Percentiles rank a stretch among this genome's conserved stretches.
Evolutionary conservation across 2,888 invertebrate genomes (phyloP).

Genomic region (Dichetophora obliterata): DNA sequence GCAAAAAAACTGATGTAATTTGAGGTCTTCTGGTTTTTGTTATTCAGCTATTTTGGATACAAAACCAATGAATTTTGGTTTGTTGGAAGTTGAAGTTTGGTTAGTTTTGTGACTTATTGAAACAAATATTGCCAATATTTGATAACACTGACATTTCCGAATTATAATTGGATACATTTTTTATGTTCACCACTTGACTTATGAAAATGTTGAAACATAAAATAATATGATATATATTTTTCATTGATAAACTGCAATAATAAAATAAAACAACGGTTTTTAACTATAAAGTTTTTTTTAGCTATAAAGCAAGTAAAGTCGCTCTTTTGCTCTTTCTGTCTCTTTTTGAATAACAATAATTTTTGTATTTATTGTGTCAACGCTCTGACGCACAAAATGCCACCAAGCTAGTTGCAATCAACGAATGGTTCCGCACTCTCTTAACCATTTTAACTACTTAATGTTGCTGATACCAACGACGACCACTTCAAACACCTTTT

Average conservation of each 20-base stretch:
- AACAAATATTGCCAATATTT: too few species aligned
- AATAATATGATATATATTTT: not conserved
- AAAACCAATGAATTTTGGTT: too few species aligned
- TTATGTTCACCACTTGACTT: not conserved
- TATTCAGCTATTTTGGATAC: too few species aligned
- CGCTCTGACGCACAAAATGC: conserved; percentile 4
- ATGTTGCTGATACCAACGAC: conserved; percentile 2
- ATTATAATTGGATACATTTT: not conserved
- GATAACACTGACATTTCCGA: too few species aligned
- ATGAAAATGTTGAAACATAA: not conserved
- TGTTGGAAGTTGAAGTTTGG: too few species aligned
- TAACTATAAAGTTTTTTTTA: not conserved
- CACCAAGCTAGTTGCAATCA: not conserved
- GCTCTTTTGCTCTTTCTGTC: not conserved
- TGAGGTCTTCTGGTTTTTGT: too few species aligned
- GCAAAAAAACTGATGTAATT: too few species aligned
- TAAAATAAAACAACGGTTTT: not conserved
- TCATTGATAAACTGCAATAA: not conserved
- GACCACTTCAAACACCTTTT: conserved; percentile 17
- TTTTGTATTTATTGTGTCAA: conserved; percentile 10
- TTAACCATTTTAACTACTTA: conserved; percentile 13
- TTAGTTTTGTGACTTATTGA: too few species aligned
- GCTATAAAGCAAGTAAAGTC: not conserved
- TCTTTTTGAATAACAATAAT: not conserved
- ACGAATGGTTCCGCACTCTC: not conserved